Base-by-base conservation (phyloP, 2,888 invertebrate genomes). In the Steinernema hermaphroditum region DNA sequence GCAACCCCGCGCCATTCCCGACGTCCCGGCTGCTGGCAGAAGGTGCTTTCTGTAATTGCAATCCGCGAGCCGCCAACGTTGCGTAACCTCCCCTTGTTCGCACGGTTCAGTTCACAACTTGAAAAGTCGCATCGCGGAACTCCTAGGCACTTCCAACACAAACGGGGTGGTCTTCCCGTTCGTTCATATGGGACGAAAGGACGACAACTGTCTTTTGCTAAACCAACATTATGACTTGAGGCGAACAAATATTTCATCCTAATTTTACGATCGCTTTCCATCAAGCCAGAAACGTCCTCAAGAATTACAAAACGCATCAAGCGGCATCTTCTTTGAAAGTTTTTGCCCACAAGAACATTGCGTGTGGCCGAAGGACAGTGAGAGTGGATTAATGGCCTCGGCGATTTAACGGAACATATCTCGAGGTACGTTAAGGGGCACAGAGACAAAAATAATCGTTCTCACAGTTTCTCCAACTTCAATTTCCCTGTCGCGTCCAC, bases 401-500 rank as follows among this genome's bases (percentile, higher is more conserved):
- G 27, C 29, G 16, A 62, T 62, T 62, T 62, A 62, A 62, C 62
- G 32, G 32, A 62, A 62, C 29, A 32, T 29, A 29, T 32, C 32
- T n/a, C 14, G 32, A 32, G 62, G 62, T 19, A 22, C 16, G 62
- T 62, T 62, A 4, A 27, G 27, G 27, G 4, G 22, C 24, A 22
- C 27, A 6, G 27, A 54, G 27, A 54, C 2, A 27, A 6, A 19
- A 2, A 19, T 19, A 19, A n/a, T 32, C 14, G 14, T 27, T 22
- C 29, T 62, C 32, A 62, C 19, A 62, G n/a, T 34, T 62, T 62
- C 29, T 62, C 43, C 69, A 69, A 50, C 50, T 70, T 49, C 34
- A 74, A 24, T 24, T 71, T 71, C 22, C 73, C 72, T 29, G 68
- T 74, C 4, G 32, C 75, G 19, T 73, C 74, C 24, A 73, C 19